phyloP scores from a whole-genome alignment of 2,797 vertebrate genomes.

The Muscicapa comitata region DNA sequence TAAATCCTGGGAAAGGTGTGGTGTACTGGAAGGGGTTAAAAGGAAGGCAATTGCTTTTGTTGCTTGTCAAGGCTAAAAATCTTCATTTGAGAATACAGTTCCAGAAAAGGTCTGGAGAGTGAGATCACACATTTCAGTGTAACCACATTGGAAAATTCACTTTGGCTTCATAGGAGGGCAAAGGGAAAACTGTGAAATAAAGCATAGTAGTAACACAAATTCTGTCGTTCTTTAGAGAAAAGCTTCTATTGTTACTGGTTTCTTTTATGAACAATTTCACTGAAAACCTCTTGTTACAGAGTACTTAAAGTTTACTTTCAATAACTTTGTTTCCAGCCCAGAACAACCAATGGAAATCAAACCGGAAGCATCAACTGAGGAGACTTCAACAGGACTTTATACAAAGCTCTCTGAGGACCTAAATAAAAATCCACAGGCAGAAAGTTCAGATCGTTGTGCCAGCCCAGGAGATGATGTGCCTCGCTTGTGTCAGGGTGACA shows the following conservation, averaged over 20 bases:
- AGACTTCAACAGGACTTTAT: neutral
- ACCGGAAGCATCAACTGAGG: neutral
- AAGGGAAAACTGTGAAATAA: neutral
- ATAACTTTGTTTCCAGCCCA: slow-evolving; percentile 15
- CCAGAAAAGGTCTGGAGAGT: neutral
- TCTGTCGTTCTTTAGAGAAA: neutral
- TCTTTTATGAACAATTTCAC: neutral
- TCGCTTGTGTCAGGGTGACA: slow-evolving; percentile 30
- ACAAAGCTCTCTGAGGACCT: neutral
- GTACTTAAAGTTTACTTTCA: neutral
- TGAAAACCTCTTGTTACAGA: neutral
- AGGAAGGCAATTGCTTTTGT: neutral
- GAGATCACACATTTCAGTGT: neutral
- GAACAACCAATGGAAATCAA: slow-evolving; percentile 18
- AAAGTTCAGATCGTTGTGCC: slow-evolving; percentile 40
- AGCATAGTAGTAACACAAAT: neutral
- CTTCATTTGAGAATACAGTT: neutral
- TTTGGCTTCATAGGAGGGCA: neutral
- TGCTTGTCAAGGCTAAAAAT: neutral
- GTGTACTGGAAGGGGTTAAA: neutral
- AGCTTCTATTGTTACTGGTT: neutral
- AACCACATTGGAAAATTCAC: neutral
- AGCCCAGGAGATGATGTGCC: neutral
- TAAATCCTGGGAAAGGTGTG: neutral
- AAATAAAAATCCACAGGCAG: neutral